A percentile compares a stretch with the other conserved stretches of the same genome.
Evolutionary conservation across 2,888 invertebrate genomes (phyloP).

Genomic region (Strigamia crassipes): DNA sequence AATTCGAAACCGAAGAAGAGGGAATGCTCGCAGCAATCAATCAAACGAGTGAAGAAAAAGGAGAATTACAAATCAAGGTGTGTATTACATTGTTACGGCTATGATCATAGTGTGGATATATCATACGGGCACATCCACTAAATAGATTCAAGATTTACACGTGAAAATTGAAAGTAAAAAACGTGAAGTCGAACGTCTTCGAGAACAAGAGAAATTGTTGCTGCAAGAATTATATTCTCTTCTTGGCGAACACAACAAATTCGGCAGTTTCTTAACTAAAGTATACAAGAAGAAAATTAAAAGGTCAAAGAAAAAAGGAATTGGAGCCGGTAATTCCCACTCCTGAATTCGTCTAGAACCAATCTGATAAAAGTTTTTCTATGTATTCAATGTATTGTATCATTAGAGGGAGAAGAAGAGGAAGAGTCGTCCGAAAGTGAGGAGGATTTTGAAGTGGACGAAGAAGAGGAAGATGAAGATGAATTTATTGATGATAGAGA

Average conservation of each 20-base stretch:
- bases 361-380: no score
- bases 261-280: slow-evolving; percentile 74
- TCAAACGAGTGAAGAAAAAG: slow-evolving; percentile 34
- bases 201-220: slow-evolving; percentile 33
- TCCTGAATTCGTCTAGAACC: not conserved
- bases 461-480: slow-evolving; percentile 43
- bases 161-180: not conserved
- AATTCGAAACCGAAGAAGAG: slow-evolving; percentile 31
- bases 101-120: not conserved
- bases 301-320: slow-evolving; percentile 66
- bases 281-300: slow-evolving; percentile 84
- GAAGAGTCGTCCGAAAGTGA: slow-evolving; percentile 38
- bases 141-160: slow-evolving; percentile 18
- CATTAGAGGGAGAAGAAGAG: not conserved
- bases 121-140: not conserved
- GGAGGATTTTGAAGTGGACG: not conserved
- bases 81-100: not conserved
- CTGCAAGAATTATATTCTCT: not conserved
- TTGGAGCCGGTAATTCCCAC: slow-evolving; percentile 51
- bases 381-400: not conserved
- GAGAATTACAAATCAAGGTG: slow-evolving; percentile 22
- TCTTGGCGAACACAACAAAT: slow-evolving; percentile 71
- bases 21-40: not conserved
- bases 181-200: slow-evolving; percentile 2
- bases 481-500: slow-evolving; percentile 30